Evolutionary conservation across 1,140 invertebrate genomes (phyloP), one percentile per base, ranked within the genome.

Genomic region (Thaumatotibia leucotreta): DNA sequence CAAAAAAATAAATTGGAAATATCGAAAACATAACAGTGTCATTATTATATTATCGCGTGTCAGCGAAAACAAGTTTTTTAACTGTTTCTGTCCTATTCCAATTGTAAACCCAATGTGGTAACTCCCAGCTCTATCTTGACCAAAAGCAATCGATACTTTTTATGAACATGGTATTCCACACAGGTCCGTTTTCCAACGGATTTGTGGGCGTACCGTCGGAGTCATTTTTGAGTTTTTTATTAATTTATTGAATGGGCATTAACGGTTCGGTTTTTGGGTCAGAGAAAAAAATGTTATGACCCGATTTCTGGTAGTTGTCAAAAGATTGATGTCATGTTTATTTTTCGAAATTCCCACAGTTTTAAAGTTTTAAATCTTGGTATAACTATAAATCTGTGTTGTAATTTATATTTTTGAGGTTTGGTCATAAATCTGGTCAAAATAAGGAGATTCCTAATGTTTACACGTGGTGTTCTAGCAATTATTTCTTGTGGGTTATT

Each of bases 121-220:
- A 14, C 0, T 10, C 22, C 8, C 23, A 11, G 8, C 23, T 27
- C 27, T 8, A 27, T 5, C 52, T 58, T 27, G 24, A 27, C 52
- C 52, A 31, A 31, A 58, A 5, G 14, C 24, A 14, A 69, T 75
- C 69, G 66, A 70, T 68, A 67, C 63, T 69, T 69, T 77, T 76
- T 71, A 77, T 70, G 70, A 54, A 63, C 69, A 22, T 62, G 54
- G 63, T 22, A 54, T 54, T 27, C 50, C 22, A 8, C 20, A 22
- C 6, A 24, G 22, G 22, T 4, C 8, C 22, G 4, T 27, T 54
- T 27, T 54, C 23, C 11, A n/a, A 27, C 10, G 11, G 22, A 3
- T 54, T 32, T 54, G 27, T 58, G n/a, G 52, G 52, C 24, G 52
- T 58, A 58, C 2, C 17, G 4, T 9, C 39, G 23, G 27, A 20